Evolutionary conservation across 2,113 vertebrate species (phyloP).

Genomic region (Chitala chitala): DNA sequence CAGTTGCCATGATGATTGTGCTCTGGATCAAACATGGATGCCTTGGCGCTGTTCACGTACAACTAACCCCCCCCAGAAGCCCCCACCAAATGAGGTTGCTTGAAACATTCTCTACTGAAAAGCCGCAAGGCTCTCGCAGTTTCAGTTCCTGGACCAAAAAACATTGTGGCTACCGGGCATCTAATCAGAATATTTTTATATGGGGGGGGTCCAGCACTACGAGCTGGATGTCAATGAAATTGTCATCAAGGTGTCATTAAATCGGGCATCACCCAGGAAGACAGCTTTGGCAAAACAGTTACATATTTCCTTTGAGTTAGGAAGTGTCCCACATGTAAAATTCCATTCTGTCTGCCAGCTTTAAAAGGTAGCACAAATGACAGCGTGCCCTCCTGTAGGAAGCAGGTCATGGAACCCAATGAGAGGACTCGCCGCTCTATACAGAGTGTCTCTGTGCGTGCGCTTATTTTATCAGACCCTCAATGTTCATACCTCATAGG

Average conservation of each 20-base stretch:
- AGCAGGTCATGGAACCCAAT: too few species aligned
- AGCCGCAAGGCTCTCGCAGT: background rate
- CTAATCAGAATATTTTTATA: background rate
- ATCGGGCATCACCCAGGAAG: background rate
- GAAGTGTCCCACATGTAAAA: background rate
- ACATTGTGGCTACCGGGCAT: background rate
- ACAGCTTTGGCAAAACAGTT: background rate
- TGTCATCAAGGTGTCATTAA: background rate
- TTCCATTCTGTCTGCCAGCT: background rate
- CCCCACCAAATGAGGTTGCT: background rate
- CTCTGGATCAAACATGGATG: background rate
- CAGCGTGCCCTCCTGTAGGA: background rate
- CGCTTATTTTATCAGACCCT: too few species aligned
- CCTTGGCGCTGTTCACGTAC: too few species aligned
- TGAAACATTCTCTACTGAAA: background rate
- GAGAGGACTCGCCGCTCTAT: too few species aligned
- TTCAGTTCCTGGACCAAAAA: too few species aligned
- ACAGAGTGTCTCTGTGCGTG: too few species aligned
- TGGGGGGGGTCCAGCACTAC: background rate
- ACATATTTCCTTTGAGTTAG: background rate
- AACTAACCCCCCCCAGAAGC: background rate
- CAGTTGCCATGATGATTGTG: too few species aligned
- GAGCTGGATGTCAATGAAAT: background rate
- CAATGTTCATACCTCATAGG: too few species aligned
- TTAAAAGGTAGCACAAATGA: constrained; percentile 12